phyloP scores from a whole-genome alignment of 2,888 invertebrate species.

The Apodemia mormo region DNA sequence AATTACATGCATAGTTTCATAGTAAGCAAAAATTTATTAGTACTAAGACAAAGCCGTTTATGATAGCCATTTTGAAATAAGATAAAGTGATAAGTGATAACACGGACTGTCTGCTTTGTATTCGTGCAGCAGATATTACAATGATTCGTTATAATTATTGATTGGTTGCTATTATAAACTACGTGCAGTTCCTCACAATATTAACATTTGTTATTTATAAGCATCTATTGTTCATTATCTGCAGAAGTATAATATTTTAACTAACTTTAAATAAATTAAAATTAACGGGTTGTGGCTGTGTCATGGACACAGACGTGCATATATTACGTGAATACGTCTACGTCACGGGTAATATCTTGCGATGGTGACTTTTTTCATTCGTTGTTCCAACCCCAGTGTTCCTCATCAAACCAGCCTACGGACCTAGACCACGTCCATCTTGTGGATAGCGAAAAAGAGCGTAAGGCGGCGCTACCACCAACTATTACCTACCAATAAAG shows the following conservation, averaged over 20 bases:
- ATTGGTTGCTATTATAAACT: neutral
- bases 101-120: neutral
- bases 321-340: too few species aligned
- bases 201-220: neutral
- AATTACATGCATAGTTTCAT: neutral
- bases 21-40: neutral
- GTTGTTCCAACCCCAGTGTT: too few species aligned
- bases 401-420: too few species aligned
- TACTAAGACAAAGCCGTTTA: slow-evolving; percentile 9
- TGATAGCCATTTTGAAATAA: neutral
- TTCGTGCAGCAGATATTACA: neutral
- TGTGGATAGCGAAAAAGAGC: too few species aligned
- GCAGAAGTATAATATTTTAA: neutral
- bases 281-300: too few species aligned
- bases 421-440: too few species aligned
- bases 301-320: too few species aligned
- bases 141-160: neutral
- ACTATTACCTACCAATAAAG: too few species aligned
- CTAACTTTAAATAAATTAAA: neutral
- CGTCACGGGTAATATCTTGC: too few species aligned
- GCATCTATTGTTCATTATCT: slow-evolving; percentile 4
- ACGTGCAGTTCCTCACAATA: neutral
- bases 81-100: slow-evolving; percentile 8
- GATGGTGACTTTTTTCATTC: too few species aligned
- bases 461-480: too few species aligned